These are phyloP conservation scores for Ennomos quercinarius DNA, from an alignment of 2,888 invertebrate species.

Conservation along the genomic window DNA sequence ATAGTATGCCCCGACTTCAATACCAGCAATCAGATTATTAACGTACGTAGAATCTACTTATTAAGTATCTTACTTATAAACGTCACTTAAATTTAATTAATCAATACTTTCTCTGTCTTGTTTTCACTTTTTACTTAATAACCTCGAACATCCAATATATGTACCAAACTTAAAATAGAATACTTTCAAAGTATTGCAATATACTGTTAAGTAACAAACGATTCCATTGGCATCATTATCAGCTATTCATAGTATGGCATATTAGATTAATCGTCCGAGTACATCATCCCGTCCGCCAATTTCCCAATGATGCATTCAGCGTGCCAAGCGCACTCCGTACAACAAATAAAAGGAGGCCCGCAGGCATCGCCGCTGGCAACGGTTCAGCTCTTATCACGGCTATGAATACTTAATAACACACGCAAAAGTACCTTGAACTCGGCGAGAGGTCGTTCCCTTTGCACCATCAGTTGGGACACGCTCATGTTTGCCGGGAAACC, in stretches of 20 bases:
- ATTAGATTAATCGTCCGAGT: constrained; percentile 12
- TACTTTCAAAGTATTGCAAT: too few relatives aligned
- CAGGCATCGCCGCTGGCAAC: constrained; percentile 58
- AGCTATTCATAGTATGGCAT: constrained; percentile 23
- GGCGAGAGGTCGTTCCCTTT: constrained; percentile 86
- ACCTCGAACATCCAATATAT: too few relatives aligned
- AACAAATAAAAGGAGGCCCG: constrained; percentile 45
- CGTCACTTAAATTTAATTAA: too few relatives aligned
- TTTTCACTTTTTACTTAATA: too few relatives aligned
- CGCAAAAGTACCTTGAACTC: constrained; percentile 75
- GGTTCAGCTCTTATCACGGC: constrained; percentile 66
- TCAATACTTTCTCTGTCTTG: too few relatives aligned
- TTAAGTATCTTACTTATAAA: too few relatives aligned
- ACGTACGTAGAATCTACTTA: too few relatives aligned
- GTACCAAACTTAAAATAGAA: too few relatives aligned
- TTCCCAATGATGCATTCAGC: constrained; percentile 36
- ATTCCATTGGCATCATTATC: constrained; percentile 12
- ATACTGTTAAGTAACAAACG: constrained; percentile 2
- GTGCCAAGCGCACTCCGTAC: constrained; percentile 41
- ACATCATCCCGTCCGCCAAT: constrained; percentile 25
- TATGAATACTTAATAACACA: constrained; percentile 62
- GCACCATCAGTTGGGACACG: constrained; percentile 88
- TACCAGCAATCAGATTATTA: too few relatives aligned
- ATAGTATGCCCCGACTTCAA: too few relatives aligned
- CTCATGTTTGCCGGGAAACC: constrained; percentile 86